A percentile compares a stretch with the other conserved stretches of the same genome.
phyloP scores from a whole-genome alignment of 1,140 invertebrate species.

The Drosophila nigromelanica region DNA sequence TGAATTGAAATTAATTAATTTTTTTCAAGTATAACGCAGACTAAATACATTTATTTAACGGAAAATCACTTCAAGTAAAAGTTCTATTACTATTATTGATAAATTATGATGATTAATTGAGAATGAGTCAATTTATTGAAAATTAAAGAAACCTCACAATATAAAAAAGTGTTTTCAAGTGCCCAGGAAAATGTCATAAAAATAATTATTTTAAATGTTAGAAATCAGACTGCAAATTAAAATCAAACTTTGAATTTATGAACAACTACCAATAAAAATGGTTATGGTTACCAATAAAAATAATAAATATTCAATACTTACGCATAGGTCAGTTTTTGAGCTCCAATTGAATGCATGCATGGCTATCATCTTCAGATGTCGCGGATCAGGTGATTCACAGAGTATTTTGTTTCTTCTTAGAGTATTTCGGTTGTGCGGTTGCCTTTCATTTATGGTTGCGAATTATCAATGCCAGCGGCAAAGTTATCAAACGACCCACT shows the following conservation, averaged over 20 bases:
- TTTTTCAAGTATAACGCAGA: too few relatives aligned
- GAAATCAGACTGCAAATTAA: slow-evolving; percentile 1
- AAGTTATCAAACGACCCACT: slow-evolving; percentile 73
- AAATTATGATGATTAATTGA: too few relatives aligned
- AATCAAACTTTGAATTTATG: slow-evolving; percentile 28
- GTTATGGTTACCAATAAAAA: slow-evolving; percentile 15
- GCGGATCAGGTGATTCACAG: background rate
- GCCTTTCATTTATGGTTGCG: slow-evolving; percentile 23
- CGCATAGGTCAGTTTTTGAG: slow-evolving; percentile 7
- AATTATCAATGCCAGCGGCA: slow-evolving; percentile 28
- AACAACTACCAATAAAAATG: too few relatives aligned
- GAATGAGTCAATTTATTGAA: background rate
- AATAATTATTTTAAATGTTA: slow-evolving; percentile 4
- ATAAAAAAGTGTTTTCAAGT: slow-evolving; percentile 1
- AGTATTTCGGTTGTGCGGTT: background rate
- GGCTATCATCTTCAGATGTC: background rate
- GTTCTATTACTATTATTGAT: too few relatives aligned
- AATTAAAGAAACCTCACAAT: background rate
- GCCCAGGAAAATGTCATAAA: background rate
- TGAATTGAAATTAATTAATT: too few relatives aligned
- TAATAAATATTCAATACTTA: slow-evolving; percentile 6
- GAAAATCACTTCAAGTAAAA: too few relatives aligned
- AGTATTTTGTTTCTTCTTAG: too few relatives aligned
- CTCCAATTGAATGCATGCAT: background rate
- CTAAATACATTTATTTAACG: too few relatives aligned